phyloP scores from a whole-genome alignment of 2,888 invertebrate species.

The Spodoptera picta region DNA sequence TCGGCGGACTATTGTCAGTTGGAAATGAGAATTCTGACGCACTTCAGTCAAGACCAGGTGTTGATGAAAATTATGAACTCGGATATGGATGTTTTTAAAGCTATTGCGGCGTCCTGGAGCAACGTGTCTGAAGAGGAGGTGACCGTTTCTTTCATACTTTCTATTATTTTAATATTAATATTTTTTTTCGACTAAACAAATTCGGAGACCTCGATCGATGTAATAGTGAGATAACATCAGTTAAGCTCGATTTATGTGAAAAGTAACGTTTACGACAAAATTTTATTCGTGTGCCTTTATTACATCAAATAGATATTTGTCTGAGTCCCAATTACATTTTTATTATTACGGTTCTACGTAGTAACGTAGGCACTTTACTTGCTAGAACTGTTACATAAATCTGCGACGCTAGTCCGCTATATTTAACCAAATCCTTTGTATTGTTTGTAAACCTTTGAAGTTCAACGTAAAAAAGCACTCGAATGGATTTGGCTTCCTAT shows the following conservation, averaged over 20 bases:
- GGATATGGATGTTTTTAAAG: conserved; percentile 93
- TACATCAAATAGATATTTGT: no score
- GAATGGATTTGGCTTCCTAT: conserved; percentile 10
- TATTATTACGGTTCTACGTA: no score
- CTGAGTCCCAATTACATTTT: no score
- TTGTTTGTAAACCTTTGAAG: conserved; percentile 22
- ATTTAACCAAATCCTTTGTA: conserved; percentile 7
- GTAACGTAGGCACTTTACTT: no score
- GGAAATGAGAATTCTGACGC: conserved; percentile 97
- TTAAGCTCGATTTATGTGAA: no score
- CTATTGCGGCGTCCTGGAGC: conserved; percentile 96
- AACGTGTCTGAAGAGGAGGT: conserved; percentile 90
- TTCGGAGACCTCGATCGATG: no score
- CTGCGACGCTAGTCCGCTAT: neutral
- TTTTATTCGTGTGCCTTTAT: no score
- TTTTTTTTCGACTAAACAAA: no score
- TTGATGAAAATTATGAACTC: conserved; percentile 91
- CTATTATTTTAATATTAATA: no score
- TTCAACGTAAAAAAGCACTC: conserved; percentile 16
- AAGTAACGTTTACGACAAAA: no score
- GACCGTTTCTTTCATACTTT: conserved; percentile 33
- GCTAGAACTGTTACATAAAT: conserved; percentile 11
- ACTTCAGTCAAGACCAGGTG: conserved; percentile 93
- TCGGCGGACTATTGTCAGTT: conserved; percentile 99
- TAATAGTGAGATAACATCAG: no score